Evolutionary conservation across 37 sponge, comb jelly and placozoan genomes (phyloP).

Genomic region (Beroe ovata): DNA sequence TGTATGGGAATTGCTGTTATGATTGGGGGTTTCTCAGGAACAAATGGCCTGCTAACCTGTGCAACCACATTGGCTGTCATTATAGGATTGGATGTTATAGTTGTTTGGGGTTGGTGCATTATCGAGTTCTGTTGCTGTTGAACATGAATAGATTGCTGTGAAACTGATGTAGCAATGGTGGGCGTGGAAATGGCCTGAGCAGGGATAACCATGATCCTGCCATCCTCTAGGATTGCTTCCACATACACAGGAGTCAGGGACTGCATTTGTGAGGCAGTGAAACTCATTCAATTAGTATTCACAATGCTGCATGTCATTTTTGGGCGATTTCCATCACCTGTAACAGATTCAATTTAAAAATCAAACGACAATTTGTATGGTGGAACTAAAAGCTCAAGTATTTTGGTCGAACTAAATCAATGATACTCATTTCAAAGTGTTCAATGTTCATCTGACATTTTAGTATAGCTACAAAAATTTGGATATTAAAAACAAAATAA

Average conservation of each 20-base stretch:
- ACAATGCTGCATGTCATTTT: no score
- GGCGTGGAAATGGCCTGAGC: conserved; percentile 15
- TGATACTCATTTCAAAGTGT: no score
- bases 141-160: neutral
- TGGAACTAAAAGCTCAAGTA: no score
- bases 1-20: neutral
- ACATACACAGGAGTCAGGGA: conserved; percentile 28
- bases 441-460: no score
- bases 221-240: conserved; percentile 41
- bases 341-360: no score
- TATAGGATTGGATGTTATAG: neutral
- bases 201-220: conserved; percentile 39
- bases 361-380: no score
- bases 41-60: neutral
- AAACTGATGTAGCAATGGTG: conserved; percentile 1
- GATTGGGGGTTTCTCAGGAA: neutral
- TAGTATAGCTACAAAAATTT: no score
- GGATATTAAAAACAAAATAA: no score
- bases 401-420: no score
- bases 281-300: no score
- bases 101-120: neutral
- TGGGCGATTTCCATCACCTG: no score
- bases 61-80: neutral
- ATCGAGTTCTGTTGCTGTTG: neutral
- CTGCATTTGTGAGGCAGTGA: neutral